phyloP scores from a whole-genome alignment of 2,888 invertebrate species.

The Campopleginae sp. region DNA sequence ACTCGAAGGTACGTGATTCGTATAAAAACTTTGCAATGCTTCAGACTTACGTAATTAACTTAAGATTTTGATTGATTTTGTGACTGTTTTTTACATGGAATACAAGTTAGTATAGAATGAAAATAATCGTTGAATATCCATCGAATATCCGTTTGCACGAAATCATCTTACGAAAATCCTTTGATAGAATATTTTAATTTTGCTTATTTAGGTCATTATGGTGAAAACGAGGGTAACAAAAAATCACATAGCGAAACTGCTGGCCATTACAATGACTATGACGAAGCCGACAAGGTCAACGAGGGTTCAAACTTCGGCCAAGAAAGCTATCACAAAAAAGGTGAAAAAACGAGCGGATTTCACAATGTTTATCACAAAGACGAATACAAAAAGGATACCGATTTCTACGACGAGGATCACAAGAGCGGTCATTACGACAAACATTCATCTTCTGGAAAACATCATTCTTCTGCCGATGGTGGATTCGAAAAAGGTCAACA shows the following conservation, averaged over 20 bases:
- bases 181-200: neutral
- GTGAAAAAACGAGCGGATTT: conserved; percentile 94
- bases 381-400: conserved; percentile 91
- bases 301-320: conserved; percentile 88
- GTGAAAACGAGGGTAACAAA: conserved; percentile 87
- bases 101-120: neutral
- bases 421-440: conserved; percentile 93
- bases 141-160: neutral
- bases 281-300: conserved; percentile 88
- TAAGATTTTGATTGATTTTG: neutral
- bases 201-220: conserved; percentile 83
- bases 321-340: conserved; percentile 92
- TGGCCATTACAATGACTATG: conserved; percentile 88
- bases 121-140: neutral
- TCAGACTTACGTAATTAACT: neutral
- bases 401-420: conserved; percentile 92
- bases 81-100: neutral
- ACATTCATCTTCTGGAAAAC: conserved; percentile 91
- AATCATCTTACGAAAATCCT: neutral
- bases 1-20: conserved; percentile 84
- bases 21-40: neutral
- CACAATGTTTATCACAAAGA: conserved; percentile 94
- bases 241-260: conserved; percentile 88
- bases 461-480: conserved; percentile 92
- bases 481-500: conserved; percentile 93